Evolutionary conservation across 2,888 invertebrate species (phyloP), one percentile per base, ranked within the genome.

Genomic region (Willowsia nigromaculata): DNA sequence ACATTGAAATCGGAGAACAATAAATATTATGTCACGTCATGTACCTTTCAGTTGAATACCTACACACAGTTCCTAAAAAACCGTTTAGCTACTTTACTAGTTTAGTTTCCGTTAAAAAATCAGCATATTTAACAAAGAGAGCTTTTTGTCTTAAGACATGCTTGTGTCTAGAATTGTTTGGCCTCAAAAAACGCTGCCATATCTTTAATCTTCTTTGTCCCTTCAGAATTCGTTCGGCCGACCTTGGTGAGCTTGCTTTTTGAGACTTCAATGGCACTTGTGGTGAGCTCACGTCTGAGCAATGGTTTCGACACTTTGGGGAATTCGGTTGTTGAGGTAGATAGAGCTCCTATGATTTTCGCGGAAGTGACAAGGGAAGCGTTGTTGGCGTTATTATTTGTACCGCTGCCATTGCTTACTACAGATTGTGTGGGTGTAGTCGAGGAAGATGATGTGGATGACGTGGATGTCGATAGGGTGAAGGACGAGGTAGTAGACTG

Each of bases 141-240:
- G 27, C 30, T 62, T 59, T 59, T 43, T 43, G 40, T 43, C 18
- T 74, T 33, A n/a, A 1, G 22, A 40, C n/a, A n/a, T n/a, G n/a
- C n/a, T n/a, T n/a, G n/a, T n/a, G n/a, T 50, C 90, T 92, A 92
- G 89, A 93, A 93, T 95, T 91, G 91, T 88, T 92, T 96, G 93
- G 96, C 96, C 94, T 97, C 97, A 93, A 97, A 97, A 93, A 97
- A 95, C 91, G 97, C 97, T 90, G 97, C 96, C 95, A 97, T 97
- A 93, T 97, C 97, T 93, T 96, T 96, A 93, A 97, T 97, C 84
- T 93, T 93, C 84, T 92, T 92, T n/a, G 92, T 91, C 78, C 92
- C 90, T 65, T 89, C 92, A 6, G 88, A 85, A 50, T 88, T 89
- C 22, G 83, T 80, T 76, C 86, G 68, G 15, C 89, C 83, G 22